These are phyloP conservation scores for Sandelia bainsii DNA, from an alignment of 2,797 vertebrate genomes.

Conservation along the genomic window DNA sequence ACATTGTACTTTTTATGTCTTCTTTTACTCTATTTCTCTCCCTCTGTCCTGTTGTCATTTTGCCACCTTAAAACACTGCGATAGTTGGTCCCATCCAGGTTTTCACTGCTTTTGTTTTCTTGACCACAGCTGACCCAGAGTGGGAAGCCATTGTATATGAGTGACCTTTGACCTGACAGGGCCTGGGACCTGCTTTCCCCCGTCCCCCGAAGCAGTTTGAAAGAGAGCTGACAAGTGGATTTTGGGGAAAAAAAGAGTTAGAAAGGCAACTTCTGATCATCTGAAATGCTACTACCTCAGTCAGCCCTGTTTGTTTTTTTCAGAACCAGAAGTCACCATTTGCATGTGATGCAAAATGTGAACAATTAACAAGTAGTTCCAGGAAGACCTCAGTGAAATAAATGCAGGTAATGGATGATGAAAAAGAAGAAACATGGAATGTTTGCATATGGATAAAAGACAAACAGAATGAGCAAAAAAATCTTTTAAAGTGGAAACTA, in stretches of 20 bases:
- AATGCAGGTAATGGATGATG: slow-evolving; percentile 36
- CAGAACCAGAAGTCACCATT: slow-evolving; percentile 39
- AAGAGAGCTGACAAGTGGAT: slow-evolving; percentile 41
- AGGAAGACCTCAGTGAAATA: slow-evolving; percentile 18
- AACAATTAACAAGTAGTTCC: slow-evolving; percentile 47
- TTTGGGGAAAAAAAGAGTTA: slow-evolving; percentile 20
- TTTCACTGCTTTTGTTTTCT: slow-evolving; percentile 73
- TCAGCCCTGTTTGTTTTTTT: slow-evolving; percentile 13
- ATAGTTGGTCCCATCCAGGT: slow-evolving; percentile 62
- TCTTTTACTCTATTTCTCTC: slow-evolving; percentile 36
- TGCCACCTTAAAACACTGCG: slow-evolving; percentile 52
- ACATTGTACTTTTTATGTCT: slow-evolving; percentile 8
- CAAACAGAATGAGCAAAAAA: slow-evolving; percentile 34
- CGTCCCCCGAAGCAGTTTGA: slow-evolving; percentile 57
- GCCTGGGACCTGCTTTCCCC: slow-evolving; percentile 80
- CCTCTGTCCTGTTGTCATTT: slow-evolving; percentile 59
- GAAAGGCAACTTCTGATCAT: slow-evolving; percentile 36
- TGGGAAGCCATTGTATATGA: slow-evolving; percentile 66
- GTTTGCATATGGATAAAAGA: slow-evolving; percentile 57
- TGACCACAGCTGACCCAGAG: slow-evolving; percentile 76
- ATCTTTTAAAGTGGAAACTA: slow-evolving; percentile 49
- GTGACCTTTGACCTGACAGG: slow-evolving; percentile 72
- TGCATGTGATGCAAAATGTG: slow-evolving; percentile 68
- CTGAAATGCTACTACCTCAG: slow-evolving; percentile 22
- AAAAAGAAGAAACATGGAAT: slow-evolving; percentile 41